phyloP scores from a whole-genome alignment of 2,797 vertebrate species.

The Prunella strophiata region DNA sequence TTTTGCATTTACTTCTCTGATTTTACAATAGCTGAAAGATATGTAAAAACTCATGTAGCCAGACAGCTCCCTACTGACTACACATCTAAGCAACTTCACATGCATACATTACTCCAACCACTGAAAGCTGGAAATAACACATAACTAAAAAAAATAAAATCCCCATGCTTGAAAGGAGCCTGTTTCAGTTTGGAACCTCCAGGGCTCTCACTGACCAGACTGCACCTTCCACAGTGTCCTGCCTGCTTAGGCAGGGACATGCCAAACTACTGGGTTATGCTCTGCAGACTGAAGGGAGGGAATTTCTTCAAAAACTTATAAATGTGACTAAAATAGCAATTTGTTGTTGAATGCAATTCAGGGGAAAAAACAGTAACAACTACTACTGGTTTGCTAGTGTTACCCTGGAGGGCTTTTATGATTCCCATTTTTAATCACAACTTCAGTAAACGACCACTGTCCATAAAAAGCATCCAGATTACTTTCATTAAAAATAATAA shows the following conservation, averaged over 20 bases:
- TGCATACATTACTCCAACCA: slow-evolving; percentile 63
- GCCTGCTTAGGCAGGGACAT: neutral
- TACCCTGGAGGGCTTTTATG: neutral
- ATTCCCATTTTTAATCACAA: neutral
- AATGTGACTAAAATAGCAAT: neutral
- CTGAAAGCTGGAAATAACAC: slow-evolving; percentile 35
- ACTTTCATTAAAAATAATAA: neutral
- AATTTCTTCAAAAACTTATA: neutral
- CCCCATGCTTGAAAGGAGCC: neutral
- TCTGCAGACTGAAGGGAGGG: neutral
- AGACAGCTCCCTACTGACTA: slow-evolving; percentile 67
- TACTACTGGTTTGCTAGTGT: neutral
- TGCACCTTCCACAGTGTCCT: neutral
- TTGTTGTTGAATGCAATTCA: neutral
- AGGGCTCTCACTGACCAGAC: neutral
- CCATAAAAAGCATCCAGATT: neutral
- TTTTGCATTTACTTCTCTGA: slow-evolving; percentile 56
- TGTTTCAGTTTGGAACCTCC: neutral
- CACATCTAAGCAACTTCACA: slow-evolving; percentile 50
- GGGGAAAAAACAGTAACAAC: neutral
- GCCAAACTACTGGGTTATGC: neutral
- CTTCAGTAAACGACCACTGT: neutral
- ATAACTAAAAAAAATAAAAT: neutral
- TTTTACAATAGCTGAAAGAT: slow-evolving; percentile 64
- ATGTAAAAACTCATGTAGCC: slow-evolving; percentile 56